Conservation (phyloP, 37 sponge, comb jelly and placozoan species). For the Chondrilla cf. caribensis region DNA sequence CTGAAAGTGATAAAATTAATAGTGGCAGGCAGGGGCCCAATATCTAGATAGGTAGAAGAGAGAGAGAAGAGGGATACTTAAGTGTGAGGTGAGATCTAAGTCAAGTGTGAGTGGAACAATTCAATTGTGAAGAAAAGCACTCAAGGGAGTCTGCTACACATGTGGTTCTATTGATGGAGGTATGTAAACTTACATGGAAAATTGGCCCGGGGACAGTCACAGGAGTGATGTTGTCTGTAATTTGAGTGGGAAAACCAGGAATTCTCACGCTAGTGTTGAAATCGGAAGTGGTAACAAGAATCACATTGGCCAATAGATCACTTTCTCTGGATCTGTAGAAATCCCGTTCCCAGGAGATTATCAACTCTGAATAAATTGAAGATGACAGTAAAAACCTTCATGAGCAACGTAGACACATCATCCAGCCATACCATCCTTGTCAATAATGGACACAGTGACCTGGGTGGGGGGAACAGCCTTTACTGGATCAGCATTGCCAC, state of each 20-base stretch:
- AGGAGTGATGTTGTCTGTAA: neutral
- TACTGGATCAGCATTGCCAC: neutral
- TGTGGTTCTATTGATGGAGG: too few relatives aligned
- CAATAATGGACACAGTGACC: neutral
- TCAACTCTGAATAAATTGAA: neutral
- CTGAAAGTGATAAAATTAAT: neutral
- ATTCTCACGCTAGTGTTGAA: neutral
- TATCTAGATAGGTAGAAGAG: too few relatives aligned
- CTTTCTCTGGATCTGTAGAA: neutral
- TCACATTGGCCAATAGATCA: neutral
- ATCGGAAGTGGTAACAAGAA: neutral
- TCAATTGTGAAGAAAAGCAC: too few relatives aligned
- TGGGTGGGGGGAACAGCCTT: neutral
- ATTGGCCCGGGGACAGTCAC: neutral
- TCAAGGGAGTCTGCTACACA: too few relatives aligned
- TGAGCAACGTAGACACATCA: too few relatives aligned
- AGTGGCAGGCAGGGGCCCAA: neutral
- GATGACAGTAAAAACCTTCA: too few relatives aligned
- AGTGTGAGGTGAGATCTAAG: too few relatives aligned
- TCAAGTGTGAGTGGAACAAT: too few relatives aligned
- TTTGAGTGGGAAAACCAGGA: neutral
- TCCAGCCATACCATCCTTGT: neutral
- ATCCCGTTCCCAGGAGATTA: neutral
- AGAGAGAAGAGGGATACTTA: too few relatives aligned
- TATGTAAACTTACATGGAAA: neutral